Base-by-base conservation (phyloP, 2,113 vertebrate genomes). In the Orycteropus afer region DNA sequence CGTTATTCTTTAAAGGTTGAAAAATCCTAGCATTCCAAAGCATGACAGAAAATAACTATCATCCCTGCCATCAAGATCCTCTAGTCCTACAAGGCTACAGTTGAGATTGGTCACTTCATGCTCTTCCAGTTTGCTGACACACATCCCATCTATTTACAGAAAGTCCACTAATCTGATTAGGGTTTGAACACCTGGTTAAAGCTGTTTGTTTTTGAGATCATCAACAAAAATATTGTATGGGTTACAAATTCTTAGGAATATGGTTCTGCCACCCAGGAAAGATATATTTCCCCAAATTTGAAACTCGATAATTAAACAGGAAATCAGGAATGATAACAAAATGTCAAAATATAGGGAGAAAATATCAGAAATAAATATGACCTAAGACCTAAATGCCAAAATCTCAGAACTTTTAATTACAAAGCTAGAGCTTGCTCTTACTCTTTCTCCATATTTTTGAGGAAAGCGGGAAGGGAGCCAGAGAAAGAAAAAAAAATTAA, bases 101-200 rank as follows among this genome's bases (percentile, higher is more conserved):
- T 49, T 32, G 65, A 14, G 49, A 8, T 40, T 12, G n/a, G 20
- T 87, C 1, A 14, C 22, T 47, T n/a, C 18, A 42, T 6, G 23
- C 3, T 29, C 71, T 42, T 86, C 80, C 53, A 79, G 61, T 29
- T 67, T 71, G 85, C 79, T 42, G 85, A 97, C 87, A 93, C 63
- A 55, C 73, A 92, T 96, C 85, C 91, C 86, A 65, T 67, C 53
- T 92, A 81, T 94, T 95, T 93, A 95, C 89, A 95, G 57, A 69
- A 74, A 86, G 80, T 63, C 55, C 6, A 9, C 82, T 97, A 95
- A 97, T 96, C 95, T 97, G 95, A 97, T 96, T 95, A 97, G 71
- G n/a, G 32, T 69, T 27, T 93, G 89, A 95, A 96, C 88, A 96
- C 93, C 95, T 97, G 95, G 93, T 15, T 13, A 25, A 94, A 87